Evolutionary conservation across 2,888 invertebrate species (phyloP).

Genomic region (Thera britannica): DNA sequence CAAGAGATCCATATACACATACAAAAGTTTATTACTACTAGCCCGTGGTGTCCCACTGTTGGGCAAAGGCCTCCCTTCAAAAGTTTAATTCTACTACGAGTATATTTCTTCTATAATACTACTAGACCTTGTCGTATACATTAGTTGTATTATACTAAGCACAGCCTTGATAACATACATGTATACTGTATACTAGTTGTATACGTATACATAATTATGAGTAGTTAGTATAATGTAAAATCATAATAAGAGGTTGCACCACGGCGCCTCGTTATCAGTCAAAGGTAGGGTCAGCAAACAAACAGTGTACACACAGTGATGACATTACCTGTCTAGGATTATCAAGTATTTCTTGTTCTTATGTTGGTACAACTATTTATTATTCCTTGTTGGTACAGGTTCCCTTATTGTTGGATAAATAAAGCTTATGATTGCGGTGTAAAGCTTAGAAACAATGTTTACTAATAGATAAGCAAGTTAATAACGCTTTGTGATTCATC

Average conservation of each 20-base stretch:
- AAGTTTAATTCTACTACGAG: too few species aligned
- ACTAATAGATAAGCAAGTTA: slow-evolving; percentile 36
- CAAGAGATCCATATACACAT: too few species aligned
- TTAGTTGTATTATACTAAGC: neutral
- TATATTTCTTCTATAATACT: too few species aligned
- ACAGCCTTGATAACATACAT: slow-evolving; percentile 7
- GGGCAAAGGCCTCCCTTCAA: too few species aligned
- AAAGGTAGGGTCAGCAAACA: slow-evolving; percentile 76
- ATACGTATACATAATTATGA: neutral
- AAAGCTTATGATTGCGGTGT: slow-evolving; percentile 23
- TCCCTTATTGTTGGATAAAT: slow-evolving; percentile 27
- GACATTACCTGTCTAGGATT: slow-evolving; percentile 36
- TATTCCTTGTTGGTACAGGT: slow-evolving; percentile 22
- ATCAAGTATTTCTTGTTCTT: slow-evolving; percentile 39
- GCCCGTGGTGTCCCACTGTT: too few species aligned
- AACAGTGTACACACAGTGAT: slow-evolving; percentile 41
- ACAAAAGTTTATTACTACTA: too few species aligned
- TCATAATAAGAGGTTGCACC: slow-evolving; percentile 28
- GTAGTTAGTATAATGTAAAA: slow-evolving; percentile 6
- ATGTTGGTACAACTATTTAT: slow-evolving; percentile 33
- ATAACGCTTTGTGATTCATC: slow-evolving; percentile 36
- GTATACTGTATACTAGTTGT: slow-evolving; percentile 2
- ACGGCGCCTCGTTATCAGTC: slow-evolving; percentile 73
- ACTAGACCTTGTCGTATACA: too few species aligned
- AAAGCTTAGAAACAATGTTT: slow-evolving; percentile 27